Evolutionary conservation across 2,797 vertebrate genomes (phyloP), one percentile per base, ranked within the genome.

Genomic region (Acanthiza pusilla): DNA sequence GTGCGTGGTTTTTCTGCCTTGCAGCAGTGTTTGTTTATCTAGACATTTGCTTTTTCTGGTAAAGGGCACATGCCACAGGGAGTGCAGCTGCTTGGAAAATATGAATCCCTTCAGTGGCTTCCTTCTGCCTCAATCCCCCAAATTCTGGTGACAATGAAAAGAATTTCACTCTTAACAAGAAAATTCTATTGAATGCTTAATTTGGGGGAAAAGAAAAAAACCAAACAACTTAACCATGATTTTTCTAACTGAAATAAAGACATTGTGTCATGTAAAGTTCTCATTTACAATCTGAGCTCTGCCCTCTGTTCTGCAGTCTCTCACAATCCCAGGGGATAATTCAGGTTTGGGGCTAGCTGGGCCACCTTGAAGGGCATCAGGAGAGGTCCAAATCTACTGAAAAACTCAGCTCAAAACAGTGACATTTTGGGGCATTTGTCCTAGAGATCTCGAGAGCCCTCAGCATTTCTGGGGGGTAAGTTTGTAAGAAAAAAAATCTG

Each of bases 201-300:
- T 66, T 66, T 0, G 0, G 29, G 42, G 7, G 9, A 26, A 21
- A 1, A 3, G 36, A 43, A 40, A 22, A 21, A 50, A 38, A 40
- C 40, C 18, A 30, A 45, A 5, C 48, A 23, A 29, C 2, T 9
- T 68, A 25, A 36, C 6, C 3, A 9, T 43, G 10, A 3, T 25
- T 55, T 58, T 74, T 61, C 4, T 10, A 54, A 74, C 7, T 13
- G 36, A 54, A 77, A 77, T 40, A 17, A 85, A 36, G 55, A 21
- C 6, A 3, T 3, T 6, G 16, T 68, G 32, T 19, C 3, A 18
- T 61, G 20, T 47, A 8, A 60, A n/a, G 8, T 36, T 92, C 17
- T 75, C 29, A 27, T 12, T 83, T 71, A 25, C 23, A 81, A 47
- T 57, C 40, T 53, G 5, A 16, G 36, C 5, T 4, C 19, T 76